phyloP scores from a whole-genome alignment of 2,888 invertebrate species.

The Eilema depressum region DNA sequence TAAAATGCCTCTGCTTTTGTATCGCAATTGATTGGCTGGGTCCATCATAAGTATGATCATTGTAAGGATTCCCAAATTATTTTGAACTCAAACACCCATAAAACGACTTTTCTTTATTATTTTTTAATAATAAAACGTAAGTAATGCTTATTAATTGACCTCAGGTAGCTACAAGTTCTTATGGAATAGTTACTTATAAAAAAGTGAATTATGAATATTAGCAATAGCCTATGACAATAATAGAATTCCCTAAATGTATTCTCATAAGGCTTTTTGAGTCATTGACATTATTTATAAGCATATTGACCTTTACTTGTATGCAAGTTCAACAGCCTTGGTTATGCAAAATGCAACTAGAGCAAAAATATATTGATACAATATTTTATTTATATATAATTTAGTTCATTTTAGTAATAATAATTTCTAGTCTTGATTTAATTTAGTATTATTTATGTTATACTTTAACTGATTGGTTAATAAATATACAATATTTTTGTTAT shows the following conservation, averaged over 20 bases:
- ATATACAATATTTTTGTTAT: neutral
- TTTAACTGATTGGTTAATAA: too few species aligned
- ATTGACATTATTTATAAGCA: constrained; percentile 22
- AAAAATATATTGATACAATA: neutral
- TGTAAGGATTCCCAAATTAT: constrained; percentile 13
- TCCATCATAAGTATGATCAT: neutral
- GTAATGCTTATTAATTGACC: neutral
- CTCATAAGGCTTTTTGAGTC: constrained; percentile 18
- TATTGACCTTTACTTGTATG: constrained; percentile 31
- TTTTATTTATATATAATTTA: neutral
- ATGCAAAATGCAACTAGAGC: neutral
- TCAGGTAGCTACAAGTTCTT: neutral
- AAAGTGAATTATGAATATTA: neutral
- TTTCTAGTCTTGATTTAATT: too few species aligned
- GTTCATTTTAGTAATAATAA: too few species aligned
- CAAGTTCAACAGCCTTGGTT: constrained; percentile 33
- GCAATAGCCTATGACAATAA: neutral
- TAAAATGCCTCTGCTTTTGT: neutral
- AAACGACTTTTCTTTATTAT: neutral
- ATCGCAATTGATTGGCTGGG: neutral
- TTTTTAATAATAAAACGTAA: neutral
- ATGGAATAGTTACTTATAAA: neutral
- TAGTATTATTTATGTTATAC: too few species aligned
- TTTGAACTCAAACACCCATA: neutral
- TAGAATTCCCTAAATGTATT: constrained; percentile 17